Percentiles rank a stretch among this genome's conserved stretches.
phyloP scores from a whole-genome alignment of 1,140 invertebrate species.

The Zaprionus tsacasi region DNA sequence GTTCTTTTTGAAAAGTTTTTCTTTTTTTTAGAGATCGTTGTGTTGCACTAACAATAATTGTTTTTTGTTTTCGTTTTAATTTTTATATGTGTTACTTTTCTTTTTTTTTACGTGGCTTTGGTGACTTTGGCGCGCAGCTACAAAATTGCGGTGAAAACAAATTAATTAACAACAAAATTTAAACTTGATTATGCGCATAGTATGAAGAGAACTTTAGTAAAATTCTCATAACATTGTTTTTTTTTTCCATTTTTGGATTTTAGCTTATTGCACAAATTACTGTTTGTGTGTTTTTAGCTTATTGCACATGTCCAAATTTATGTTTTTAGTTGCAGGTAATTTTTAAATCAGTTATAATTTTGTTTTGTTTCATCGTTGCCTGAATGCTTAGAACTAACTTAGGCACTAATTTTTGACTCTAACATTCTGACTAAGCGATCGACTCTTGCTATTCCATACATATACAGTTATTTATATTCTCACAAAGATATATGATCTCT shows the following conservation, averaged over 20 bases:
- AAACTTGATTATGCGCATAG: conserved; percentile 37
- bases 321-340: conserved; percentile 16
- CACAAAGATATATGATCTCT: conserved; percentile 12
- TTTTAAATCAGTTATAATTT: conserved; percentile 33
- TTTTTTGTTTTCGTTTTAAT: conserved; percentile 40
- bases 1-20: conserved; percentile 59
- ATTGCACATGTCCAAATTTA: conserved; percentile 48
- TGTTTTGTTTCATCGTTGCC: conserved; percentile 30
- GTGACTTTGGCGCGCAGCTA: conserved; percentile 51
- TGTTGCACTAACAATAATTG: conserved; percentile 75
- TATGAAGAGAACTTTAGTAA: conserved; percentile 1
- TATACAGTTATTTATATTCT: conserved; percentile 5
- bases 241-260: conserved; percentile 22
- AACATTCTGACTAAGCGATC: conserved; percentile 46
- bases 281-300: conserved; percentile 29
- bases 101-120: conserved; percentile 59
- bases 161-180: conserved; percentile 26
- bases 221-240: conserved; percentile 2
- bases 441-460: conserved; percentile 32
- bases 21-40: conserved; percentile 70
- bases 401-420: conserved; percentile 43
- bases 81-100: conserved; percentile 31
- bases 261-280: conserved; percentile 34
- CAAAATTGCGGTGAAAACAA: conserved; percentile 36
- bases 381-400: conserved; percentile 51